Percentiles rank a stretch among this genome's conserved stretches.
phyloP scores from a whole-genome alignment of 1,140 invertebrate genomes.

The Rhyzopertha dominica region DNA sequence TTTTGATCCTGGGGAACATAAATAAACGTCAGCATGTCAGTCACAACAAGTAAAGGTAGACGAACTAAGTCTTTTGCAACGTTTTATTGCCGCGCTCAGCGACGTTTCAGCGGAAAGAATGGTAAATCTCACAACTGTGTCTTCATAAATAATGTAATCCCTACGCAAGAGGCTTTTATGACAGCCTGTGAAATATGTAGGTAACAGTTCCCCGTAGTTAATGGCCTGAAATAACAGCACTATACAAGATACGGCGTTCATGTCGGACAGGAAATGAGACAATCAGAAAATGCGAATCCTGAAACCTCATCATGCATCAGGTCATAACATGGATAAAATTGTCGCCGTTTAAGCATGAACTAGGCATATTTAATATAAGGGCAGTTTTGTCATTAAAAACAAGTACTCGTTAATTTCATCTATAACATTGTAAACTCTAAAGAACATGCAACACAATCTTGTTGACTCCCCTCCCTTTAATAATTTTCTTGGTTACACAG shows the following conservation, averaged over 20 bases:
- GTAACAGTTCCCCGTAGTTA: conserved; percentile 12
- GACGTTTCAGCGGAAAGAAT: no score
- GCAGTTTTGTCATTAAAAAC: no score
- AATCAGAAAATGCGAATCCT: background rate
- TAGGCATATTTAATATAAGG: no score
- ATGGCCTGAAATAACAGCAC: background rate
- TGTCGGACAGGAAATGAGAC: background rate
- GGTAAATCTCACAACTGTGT: conserved; percentile 21
- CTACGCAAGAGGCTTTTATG: conserved; percentile 7
- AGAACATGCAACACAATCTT: no score
- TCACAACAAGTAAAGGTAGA: conserved; percentile 37
- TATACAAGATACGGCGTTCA: background rate
- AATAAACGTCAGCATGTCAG: conserved; percentile 36
- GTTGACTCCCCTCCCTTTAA: no score
- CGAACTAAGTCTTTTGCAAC: conserved; percentile 31
- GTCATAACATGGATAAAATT: conserved; percentile 10
- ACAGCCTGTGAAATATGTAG: conserved; percentile 13
- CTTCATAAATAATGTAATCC: conserved; percentile 21
- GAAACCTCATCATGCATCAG: conserved; percentile 7
- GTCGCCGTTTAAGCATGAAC: conserved; percentile 4
- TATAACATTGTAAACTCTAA: no score
- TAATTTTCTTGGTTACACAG: no score
- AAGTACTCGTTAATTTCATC: no score
- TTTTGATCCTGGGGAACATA: conserved; percentile 37
- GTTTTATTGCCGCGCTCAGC: no score